Conservation (phyloP, 2,797 vertebrate genomes). For the Chelidonichthys spinosus region DNA sequence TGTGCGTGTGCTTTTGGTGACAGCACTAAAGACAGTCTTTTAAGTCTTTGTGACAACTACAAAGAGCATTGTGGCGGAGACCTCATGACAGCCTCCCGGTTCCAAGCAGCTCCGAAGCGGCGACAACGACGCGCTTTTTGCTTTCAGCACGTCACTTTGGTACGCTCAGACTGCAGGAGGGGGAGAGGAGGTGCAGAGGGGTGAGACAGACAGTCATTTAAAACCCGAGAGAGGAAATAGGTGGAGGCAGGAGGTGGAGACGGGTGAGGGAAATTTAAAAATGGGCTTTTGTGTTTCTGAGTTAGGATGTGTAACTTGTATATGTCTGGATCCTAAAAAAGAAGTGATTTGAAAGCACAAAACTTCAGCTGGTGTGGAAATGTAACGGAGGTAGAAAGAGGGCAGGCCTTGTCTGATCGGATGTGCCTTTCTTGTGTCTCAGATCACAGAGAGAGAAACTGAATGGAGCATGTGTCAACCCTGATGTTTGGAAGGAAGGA, state of each 20-base stretch:
- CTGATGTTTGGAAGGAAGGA: slow-evolving; percentile 23
- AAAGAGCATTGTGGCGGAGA: slow-evolving; percentile 64
- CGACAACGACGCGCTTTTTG: slow-evolving; percentile 42
- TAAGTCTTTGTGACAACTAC: slow-evolving; percentile 70
- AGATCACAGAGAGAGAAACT: slow-evolving; percentile 24
- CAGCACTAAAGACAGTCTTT: slow-evolving; percentile 70
- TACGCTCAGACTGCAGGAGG: slow-evolving; percentile 34
- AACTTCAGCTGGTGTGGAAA: slow-evolving; percentile 8
- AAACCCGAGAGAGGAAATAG: slow-evolving; percentile 49
- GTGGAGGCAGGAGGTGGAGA: slow-evolving; percentile 50
- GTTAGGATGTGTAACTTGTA: neutral
- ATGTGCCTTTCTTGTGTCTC: slow-evolving; percentile 14
- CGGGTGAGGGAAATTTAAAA: slow-evolving; percentile 34
- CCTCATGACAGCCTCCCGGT: slow-evolving; percentile 63
- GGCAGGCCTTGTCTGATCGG: slow-evolving; percentile 30
- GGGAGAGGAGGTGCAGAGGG: slow-evolving; percentile 26
- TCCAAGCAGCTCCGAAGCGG: slow-evolving; percentile 50
- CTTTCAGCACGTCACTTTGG: slow-evolving; percentile 62
- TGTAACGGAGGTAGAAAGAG: neutral
- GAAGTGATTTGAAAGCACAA: neutral
- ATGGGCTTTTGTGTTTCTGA: slow-evolving; percentile 8
- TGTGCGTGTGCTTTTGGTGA: slow-evolving; percentile 52
- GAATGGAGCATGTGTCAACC: slow-evolving; percentile 18
- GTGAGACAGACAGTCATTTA: slow-evolving; percentile 45
- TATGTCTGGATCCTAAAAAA: neutral